phyloP scores from a whole-genome alignment of 1,140 invertebrate genomes.

The Panagrolaimus sp. region DNA sequence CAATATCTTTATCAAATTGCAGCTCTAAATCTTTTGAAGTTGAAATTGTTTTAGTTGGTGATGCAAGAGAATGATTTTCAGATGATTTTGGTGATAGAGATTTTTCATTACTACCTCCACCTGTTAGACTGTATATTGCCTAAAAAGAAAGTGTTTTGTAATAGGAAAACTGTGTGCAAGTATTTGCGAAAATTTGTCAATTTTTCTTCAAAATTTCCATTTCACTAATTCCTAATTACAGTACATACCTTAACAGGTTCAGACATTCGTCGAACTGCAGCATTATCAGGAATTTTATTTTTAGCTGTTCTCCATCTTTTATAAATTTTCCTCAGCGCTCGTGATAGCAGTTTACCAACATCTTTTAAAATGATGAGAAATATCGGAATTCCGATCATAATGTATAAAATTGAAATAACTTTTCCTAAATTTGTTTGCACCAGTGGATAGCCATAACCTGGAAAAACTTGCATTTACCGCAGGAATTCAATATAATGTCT shows the following conservation, averaged over 20 bases:
- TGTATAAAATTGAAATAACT: conserved; percentile 51
- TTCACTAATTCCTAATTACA: no score
- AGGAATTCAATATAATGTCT: no score
- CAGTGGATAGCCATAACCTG: conserved; percentile 52
- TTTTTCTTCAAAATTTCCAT: no score
- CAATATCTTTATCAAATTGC: not conserved
- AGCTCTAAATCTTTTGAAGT: not conserved
- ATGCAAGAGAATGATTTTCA: not conserved
- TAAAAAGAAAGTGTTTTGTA: no score
- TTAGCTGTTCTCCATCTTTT: conserved; percentile 45
- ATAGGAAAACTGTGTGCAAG: no score
- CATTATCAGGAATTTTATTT: conserved; percentile 46
- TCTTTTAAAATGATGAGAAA: conserved; percentile 54
- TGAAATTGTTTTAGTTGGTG: not conserved
- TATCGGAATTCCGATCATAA: conserved; percentile 54
- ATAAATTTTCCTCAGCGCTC: conserved; percentile 51
- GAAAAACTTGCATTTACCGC: conserved; percentile 28
- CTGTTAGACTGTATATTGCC: not conserved
- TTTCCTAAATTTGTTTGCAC: conserved; percentile 45
- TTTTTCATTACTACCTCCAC: not conserved
- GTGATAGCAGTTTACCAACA: conserved; percentile 44
- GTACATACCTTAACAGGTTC: conserved; percentile 22
- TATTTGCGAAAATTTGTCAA: no score
- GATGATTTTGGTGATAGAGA: not conserved
- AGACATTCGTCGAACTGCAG: conserved; percentile 26